Percentiles rank a stretch among this genome's conserved stretches.
These are phyloP conservation scores for Symphodus melops DNA, from an alignment of 2,113 vertebrate species.

Conservation along the genomic window DNA sequence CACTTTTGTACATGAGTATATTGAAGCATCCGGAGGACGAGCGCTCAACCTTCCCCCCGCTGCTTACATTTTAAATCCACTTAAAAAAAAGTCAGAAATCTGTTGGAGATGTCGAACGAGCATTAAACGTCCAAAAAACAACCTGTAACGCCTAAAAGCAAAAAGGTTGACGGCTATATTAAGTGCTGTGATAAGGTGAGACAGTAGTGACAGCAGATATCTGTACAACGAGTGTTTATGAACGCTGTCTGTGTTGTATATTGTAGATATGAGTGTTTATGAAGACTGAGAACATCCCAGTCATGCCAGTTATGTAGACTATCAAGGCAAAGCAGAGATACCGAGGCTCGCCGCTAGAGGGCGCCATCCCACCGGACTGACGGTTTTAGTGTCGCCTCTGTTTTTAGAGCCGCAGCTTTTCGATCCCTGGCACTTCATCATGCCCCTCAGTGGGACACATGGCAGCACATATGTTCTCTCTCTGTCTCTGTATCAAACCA, in stretches of 20 bases:
- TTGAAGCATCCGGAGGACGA: slow-evolving; percentile 51
- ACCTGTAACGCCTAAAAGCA: slow-evolving; percentile 31
- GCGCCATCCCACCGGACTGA: slow-evolving; percentile 44
- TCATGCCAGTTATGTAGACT: slow-evolving; percentile 60
- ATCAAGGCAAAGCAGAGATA: slow-evolving; percentile 57
- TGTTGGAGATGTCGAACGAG: slow-evolving; percentile 39
- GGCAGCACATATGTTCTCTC: slow-evolving; percentile 62
- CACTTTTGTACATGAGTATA: slow-evolving; percentile 34
- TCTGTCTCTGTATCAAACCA: slow-evolving; percentile 50
- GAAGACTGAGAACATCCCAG: slow-evolving; percentile 36
- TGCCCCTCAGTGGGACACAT: slow-evolving; percentile 59
- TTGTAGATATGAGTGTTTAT: slow-evolving; percentile 39
- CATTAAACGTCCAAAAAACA: slow-evolving; percentile 59
- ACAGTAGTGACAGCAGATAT: slow-evolving; percentile 32
- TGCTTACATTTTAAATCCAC: slow-evolving; percentile 33
- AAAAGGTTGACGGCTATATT: slow-evolving; percentile 21
- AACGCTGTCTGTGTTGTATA: slow-evolving; percentile 44
- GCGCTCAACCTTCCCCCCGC: slow-evolving; percentile 46
- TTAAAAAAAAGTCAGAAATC: slow-evolving; percentile 44
- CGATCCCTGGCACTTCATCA: slow-evolving; percentile 66
- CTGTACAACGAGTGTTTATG: slow-evolving; percentile 52
- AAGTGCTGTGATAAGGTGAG: slow-evolving; percentile 37
- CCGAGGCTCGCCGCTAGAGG: slow-evolving; percentile 68
- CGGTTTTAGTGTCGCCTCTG: slow-evolving; percentile 57
- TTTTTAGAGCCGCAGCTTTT: slow-evolving; percentile 38